phyloP scores from a whole-genome alignment of 2,797 vertebrate genomes.

The Pangasius mekongensis region DNA sequence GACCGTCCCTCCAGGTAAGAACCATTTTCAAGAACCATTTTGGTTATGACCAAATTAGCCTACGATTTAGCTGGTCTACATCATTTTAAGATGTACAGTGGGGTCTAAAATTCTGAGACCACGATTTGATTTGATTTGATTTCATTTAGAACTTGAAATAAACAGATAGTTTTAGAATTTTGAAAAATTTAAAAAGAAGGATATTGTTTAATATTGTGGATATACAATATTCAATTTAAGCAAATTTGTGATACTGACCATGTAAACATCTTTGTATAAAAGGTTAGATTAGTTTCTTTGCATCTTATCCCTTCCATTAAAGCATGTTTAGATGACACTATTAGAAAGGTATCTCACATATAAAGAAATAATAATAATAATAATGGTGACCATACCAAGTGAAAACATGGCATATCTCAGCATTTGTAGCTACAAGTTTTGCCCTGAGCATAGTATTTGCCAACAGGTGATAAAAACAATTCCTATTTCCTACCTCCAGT shows the following conservation, averaged over 20 bases:
- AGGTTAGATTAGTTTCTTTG: background rate
- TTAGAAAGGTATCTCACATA: background rate
- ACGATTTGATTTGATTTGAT: background rate
- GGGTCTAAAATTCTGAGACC: background rate
- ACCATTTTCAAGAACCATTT: background rate
- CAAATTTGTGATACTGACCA: background rate
- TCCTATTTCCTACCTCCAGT: background rate
- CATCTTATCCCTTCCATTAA: background rate
- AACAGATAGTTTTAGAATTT: background rate
- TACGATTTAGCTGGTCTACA: background rate
- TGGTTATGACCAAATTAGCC: background rate
- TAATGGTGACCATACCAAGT: background rate
- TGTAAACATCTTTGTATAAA: background rate
- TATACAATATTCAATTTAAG: background rate
- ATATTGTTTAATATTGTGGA: background rate
- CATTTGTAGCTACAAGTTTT: background rate
- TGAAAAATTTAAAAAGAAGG: background rate
- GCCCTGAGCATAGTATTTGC: background rate
- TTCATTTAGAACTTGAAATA: background rate
- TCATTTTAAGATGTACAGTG: background rate
- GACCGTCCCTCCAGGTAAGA: background rate
- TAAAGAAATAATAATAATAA: background rate
- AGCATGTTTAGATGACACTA: background rate
- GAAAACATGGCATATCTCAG: background rate
- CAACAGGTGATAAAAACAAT: background rate